Percentiles rank a stretch among this genome's conserved stretches.
phyloP scores from a whole-genome alignment of 2,888 invertebrate genomes.

The Leucophenga maculata region DNA sequence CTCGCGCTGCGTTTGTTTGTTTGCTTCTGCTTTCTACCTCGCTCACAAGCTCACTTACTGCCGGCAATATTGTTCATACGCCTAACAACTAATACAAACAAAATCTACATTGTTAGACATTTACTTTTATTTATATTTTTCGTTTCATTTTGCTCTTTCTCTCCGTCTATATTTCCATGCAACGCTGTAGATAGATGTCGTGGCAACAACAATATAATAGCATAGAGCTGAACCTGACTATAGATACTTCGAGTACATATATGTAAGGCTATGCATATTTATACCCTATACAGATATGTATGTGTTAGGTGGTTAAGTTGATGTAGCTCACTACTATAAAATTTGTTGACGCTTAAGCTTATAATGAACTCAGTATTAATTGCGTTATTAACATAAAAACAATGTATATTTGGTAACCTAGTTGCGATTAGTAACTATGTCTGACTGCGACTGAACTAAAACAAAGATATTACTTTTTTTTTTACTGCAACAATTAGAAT shows the following conservation, averaged over 20 bases:
- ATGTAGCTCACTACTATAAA: too few relatives aligned
- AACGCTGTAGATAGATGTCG: slow-evolving; percentile 35
- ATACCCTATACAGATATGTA: neutral
- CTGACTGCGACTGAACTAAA: too few relatives aligned
- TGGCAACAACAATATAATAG: slow-evolving; percentile 26
- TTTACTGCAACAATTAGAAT: too few relatives aligned
- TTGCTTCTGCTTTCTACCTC: neutral
- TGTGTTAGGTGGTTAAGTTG: too few relatives aligned
- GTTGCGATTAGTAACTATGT: too few relatives aligned
- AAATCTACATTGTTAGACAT: slow-evolving; percentile 52
- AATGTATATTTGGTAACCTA: too few relatives aligned
- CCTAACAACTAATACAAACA: slow-evolving; percentile 21
- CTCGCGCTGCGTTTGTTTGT: neutral
- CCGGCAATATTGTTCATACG: neutral
- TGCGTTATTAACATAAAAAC: too few relatives aligned
- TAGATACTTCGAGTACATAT: neutral
- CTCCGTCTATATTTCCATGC: slow-evolving; percentile 56
- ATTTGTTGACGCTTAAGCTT: too few relatives aligned
- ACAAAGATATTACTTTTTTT: too few relatives aligned
- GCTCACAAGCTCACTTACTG: neutral
- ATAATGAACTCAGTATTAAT: too few relatives aligned
- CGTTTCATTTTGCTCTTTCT: slow-evolving; percentile 22
- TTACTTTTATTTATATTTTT: slow-evolving; percentile 56
- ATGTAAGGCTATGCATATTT: slow-evolving; percentile 8
- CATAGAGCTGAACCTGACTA: slow-evolving; percentile 22